Evolutionary conservation across 1,140 invertebrate species (phyloP).

Genomic region (Physella acuta): DNA sequence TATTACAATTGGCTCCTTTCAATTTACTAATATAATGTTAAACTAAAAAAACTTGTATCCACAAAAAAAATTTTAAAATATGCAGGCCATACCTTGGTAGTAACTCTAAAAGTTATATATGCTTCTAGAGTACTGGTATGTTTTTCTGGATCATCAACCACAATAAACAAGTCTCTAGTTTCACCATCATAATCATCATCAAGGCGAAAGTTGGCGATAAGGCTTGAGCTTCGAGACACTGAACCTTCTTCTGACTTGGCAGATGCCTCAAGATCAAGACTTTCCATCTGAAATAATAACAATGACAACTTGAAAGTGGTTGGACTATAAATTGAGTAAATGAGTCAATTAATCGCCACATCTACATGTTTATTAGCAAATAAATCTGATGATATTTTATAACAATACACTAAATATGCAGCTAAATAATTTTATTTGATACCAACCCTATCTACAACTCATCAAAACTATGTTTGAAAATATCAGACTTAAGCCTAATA

Average conservation of each 20-base stretch:
- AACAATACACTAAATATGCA: background rate
- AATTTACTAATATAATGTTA: background rate
- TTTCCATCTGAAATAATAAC: conserved; percentile 46
- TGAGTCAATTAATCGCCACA: background rate
- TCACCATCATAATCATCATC: conserved; percentile 54
- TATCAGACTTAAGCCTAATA: too few species aligned
- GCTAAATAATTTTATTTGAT: background rate
- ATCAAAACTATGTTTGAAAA: too few species aligned
- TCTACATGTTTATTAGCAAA: background rate
- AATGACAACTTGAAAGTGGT: too few species aligned
- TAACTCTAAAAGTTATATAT: conserved; percentile 74
- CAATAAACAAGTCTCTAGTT: conserved; percentile 67
- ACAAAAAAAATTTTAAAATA: conserved; percentile 1
- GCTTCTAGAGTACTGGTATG: conserved; percentile 75
- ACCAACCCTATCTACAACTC: background rate
- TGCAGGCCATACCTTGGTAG: conserved; percentile 64
- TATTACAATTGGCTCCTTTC: background rate
- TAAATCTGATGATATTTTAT: background rate
- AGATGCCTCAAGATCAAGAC: conserved; percentile 53
- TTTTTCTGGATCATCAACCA: conserved; percentile 78
- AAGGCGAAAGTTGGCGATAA: conserved; percentile 52
- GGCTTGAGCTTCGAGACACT: conserved; percentile 53
- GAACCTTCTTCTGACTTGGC: conserved; percentile 48
- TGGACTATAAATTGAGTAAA: background rate
- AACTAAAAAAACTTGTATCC: background rate